These are phyloP conservation scores for Artemisiospiza belli DNA, from an alignment of 2,113 vertebrate genomes.

Conservation along the genomic window DNA sequence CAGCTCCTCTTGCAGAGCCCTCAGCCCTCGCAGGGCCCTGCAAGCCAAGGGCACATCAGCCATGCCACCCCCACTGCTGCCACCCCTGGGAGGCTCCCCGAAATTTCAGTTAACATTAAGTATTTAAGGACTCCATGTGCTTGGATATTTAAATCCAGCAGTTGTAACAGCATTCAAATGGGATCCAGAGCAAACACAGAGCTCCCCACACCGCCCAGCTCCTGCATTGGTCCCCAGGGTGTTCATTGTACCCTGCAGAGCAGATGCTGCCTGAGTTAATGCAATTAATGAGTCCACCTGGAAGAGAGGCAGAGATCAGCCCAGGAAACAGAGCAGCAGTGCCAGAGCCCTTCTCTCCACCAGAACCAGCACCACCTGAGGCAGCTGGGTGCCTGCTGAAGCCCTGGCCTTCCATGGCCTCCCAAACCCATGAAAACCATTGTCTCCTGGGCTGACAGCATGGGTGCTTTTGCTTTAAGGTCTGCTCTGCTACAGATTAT, in stretches of 20 bases:
- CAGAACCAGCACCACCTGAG: not conserved
- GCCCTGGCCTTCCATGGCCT: not conserved
- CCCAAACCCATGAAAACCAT: not conserved
- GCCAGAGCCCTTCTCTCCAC: not conserved
- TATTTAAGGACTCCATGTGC: not conserved
- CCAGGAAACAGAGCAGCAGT: not conserved
- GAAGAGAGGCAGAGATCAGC: not conserved
- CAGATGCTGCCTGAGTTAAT: slow-evolving; percentile 18
- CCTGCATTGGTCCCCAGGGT: not conserved
- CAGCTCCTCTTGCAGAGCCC: not conserved
- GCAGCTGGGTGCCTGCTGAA: rapidly evolving
- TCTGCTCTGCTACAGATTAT: not conserved
- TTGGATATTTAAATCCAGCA: not conserved
- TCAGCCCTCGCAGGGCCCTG: not conserved
- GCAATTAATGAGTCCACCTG: slow-evolving; percentile 46
- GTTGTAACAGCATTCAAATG: not conserved
- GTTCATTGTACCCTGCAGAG: not conserved
- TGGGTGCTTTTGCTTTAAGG: not conserved
- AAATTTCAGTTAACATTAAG: not conserved
- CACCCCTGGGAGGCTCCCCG: not conserved
- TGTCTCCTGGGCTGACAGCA: not conserved
- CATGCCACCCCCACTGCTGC: not conserved
- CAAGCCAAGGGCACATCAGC: rapidly evolving
- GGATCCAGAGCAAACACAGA: not conserved
- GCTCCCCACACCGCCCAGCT: not conserved